Percentiles rank a stretch among this genome's conserved stretches.
Conservation (phyloP, 2,888 invertebrate genomes). For the Archips crataeganus region DNA sequence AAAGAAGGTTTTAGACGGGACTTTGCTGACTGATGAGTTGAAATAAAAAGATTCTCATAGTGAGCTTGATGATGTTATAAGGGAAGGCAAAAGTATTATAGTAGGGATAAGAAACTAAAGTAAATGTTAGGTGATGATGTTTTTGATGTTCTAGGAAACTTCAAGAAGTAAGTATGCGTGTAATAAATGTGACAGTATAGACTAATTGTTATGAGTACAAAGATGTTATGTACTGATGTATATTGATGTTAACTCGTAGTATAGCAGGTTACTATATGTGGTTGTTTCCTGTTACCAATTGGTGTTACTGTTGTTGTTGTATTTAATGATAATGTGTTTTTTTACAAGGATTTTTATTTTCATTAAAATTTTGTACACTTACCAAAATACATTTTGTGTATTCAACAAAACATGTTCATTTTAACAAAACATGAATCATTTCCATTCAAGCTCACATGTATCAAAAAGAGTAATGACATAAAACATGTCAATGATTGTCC, state of each 20-base stretch:
- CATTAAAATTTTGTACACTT: slow-evolving; percentile 4
- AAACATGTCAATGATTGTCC: slow-evolving; percentile 22
- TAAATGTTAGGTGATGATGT: slow-evolving; percentile 15
- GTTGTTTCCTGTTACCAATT: slow-evolving; percentile 16
- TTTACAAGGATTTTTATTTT: slow-evolving; percentile 22
- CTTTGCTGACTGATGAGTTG: too few species aligned
- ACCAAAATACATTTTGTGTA: neutral
- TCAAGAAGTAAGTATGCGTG: slow-evolving; percentile 29
- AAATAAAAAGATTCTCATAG: too few species aligned
- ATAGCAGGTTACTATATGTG: slow-evolving; percentile 14
- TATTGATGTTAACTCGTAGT: slow-evolving; percentile 27
- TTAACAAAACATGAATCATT: neutral
- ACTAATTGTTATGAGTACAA: neutral
- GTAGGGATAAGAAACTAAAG: neutral
- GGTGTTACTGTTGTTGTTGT: slow-evolving; percentile 33
- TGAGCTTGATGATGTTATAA: too few species aligned
- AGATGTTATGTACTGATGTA: slow-evolving; percentile 12
- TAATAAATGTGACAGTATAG: slow-evolving; percentile 2
- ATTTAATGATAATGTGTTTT: slow-evolving; percentile 21
- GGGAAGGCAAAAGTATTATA: too few species aligned
- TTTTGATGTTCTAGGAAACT: slow-evolving; percentile 19
- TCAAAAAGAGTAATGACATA: neutral
- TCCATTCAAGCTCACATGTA: neutral
- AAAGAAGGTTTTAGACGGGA: too few species aligned
- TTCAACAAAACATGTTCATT: neutral